A percentile compares a stretch with the other conserved stretches of the same genome.
These are phyloP conservation scores for Dasypus novemcinctus DNA, from an alignment of 2,113 vertebrate genomes.

Conservation along the genomic window DNA sequence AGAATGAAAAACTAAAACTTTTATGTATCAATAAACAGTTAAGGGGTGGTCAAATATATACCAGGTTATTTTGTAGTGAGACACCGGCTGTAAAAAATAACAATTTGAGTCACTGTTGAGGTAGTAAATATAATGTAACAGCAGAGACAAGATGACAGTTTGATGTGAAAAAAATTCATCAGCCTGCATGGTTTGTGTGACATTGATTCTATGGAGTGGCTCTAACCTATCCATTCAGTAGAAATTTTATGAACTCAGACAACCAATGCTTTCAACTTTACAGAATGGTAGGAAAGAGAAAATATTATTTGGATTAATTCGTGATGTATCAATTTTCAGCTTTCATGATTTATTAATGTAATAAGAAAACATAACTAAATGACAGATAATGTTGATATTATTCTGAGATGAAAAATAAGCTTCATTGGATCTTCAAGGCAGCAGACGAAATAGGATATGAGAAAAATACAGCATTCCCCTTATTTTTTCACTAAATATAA, in stretches of 20 bases:
- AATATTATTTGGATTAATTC: conserved; percentile 72
- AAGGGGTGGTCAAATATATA: conserved; percentile 55
- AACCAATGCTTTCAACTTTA: conserved; percentile 70
- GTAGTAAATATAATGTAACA: conserved; percentile 75
- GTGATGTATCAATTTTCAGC: conserved; percentile 72
- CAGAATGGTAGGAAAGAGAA: conserved; percentile 50
- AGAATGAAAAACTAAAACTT: conserved; percentile 20
- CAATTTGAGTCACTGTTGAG: conserved; percentile 68
- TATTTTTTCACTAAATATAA: background rate
- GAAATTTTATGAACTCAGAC: conserved; percentile 82
- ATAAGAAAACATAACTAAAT: conserved; percentile 66
- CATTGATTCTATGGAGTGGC: conserved; percentile 70
- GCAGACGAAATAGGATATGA: background rate
- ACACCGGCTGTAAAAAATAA: conserved; percentile 65
- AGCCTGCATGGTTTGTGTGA: conserved; percentile 71
- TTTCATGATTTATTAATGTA: conserved; percentile 79
- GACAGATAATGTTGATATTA: conserved; percentile 69
- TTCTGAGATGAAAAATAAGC: conserved; percentile 74
- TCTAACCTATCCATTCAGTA: conserved; percentile 64
- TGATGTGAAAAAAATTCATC: conserved; percentile 76
- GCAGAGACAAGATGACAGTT: conserved; percentile 70
- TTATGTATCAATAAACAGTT: conserved; percentile 46
- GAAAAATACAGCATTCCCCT: background rate
- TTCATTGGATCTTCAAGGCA: conserved; percentile 62
- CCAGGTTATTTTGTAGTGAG: conserved; percentile 46